Conservation (phyloP, 2,797 vertebrate genomes). For the Muraenolepis orangiensis region DNA sequence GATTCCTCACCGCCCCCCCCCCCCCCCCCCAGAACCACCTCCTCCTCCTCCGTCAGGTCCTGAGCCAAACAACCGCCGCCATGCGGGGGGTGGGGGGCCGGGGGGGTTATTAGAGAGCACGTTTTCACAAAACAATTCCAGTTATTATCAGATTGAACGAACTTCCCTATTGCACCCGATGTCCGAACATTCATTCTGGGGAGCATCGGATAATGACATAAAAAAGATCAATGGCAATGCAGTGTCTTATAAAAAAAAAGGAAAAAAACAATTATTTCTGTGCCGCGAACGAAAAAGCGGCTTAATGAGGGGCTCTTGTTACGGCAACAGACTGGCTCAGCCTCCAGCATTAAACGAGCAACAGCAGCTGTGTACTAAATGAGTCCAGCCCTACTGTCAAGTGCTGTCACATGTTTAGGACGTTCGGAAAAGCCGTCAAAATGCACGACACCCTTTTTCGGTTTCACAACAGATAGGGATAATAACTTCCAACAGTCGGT, state of each 20-base stretch:
- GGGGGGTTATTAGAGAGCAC: too few species aligned
- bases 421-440: slow-evolving; percentile 33
- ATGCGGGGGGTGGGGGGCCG: too few species aligned
- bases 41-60: background rate
- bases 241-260: background rate
- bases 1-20: background rate
- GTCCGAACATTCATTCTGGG: background rate
- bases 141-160: background rate
- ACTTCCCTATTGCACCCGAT: background rate
- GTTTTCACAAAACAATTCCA: too few species aligned
- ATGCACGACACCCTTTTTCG: background rate
- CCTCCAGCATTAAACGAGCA: slow-evolving; percentile 10
- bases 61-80: background rate
- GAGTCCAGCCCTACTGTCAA: background rate
- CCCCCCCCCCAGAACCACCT: background rate
- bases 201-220: background rate
- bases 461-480: background rate
- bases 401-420: slow-evolving; percentile 27
- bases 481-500: background rate
- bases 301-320: slow-evolving; percentile 6
- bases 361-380: slow-evolving; percentile 7
- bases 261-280: background rate
- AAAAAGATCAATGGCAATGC: background rate
- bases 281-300: background rate
- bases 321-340: background rate